These are phyloP conservation scores for Alfaro cultratus DNA, from an alignment of 2,797 vertebrate species.

Conservation along the genomic window DNA sequence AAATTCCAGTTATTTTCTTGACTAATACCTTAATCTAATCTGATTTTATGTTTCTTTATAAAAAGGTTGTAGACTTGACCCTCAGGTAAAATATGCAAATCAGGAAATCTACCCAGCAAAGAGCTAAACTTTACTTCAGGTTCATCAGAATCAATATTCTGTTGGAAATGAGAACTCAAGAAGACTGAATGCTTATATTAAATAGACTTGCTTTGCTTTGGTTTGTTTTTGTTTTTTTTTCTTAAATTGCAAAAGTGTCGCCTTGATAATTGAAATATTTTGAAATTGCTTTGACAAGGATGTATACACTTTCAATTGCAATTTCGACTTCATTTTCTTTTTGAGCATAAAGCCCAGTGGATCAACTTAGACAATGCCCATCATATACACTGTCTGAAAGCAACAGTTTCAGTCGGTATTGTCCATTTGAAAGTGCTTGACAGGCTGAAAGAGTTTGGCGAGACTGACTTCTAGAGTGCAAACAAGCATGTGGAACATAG, in stretches of 20 bases:
- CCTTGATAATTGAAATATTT: background rate
- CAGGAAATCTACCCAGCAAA: background rate
- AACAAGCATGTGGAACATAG: background rate
- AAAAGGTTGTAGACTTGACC: background rate
- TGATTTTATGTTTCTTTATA: background rate
- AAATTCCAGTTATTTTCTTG: background rate
- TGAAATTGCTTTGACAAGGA: background rate
- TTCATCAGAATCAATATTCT: background rate
- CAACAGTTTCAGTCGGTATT: constrained; percentile 6
- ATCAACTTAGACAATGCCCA: background rate
- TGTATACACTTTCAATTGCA: background rate
- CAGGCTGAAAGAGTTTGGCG: background rate
- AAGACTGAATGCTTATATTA: background rate
- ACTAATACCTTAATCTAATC: background rate
- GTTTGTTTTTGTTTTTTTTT: background rate
- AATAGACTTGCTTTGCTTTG: background rate
- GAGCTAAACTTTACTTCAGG: background rate
- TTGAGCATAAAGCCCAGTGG: background rate
- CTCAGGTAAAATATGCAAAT: background rate
- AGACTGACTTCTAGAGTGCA: background rate
- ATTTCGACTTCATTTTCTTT: background rate
- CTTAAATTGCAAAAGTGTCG: background rate
- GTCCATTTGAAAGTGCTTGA: background rate
- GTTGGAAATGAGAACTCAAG: background rate
- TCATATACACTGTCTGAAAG: background rate